phyloP scores from a whole-genome alignment of 2,113 vertebrate species.

The Alexandromys fortis region DNA sequence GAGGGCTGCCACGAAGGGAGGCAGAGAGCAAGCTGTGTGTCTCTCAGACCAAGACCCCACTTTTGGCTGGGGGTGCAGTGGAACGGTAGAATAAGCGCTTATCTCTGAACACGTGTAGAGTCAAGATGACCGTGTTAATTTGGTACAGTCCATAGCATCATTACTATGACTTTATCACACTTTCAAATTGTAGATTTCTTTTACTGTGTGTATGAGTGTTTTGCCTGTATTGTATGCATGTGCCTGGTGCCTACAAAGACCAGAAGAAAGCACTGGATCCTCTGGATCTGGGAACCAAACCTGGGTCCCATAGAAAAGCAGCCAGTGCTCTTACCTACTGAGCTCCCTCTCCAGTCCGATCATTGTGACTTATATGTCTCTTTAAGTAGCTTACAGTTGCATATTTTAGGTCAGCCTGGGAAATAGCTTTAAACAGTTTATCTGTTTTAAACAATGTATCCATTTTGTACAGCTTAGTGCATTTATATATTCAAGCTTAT shows the following conservation, averaged over 20 bases:
- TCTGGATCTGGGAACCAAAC: not conserved
- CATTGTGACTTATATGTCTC: not conserved
- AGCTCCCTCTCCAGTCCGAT: not conserved
- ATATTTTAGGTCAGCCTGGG: slow-evolving; percentile 6
- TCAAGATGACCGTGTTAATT: not conserved
- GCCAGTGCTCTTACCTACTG: not conserved
- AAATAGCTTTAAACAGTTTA: not conserved
- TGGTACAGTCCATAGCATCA: not conserved
- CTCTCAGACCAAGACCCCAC: not conserved
- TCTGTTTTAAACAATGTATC: not conserved
- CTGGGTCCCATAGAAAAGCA: not conserved
- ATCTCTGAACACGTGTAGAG: not conserved
- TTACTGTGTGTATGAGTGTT: not conserved
- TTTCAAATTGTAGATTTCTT: not conserved
- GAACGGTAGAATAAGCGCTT: not conserved
- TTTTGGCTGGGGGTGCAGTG: not conserved
- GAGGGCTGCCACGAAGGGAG: not conserved
- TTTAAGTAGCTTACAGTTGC: not conserved
- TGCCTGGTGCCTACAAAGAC: not conserved
- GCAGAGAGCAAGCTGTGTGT: not conserved
- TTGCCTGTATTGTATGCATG: not conserved
- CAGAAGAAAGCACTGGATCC: not conserved
- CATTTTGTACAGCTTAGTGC: not conserved
- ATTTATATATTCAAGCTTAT: not conserved
- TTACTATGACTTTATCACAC: not conserved